Conservation (phyloP, 2,113 vertebrate species). For the Acrocephalus kingi region DNA sequence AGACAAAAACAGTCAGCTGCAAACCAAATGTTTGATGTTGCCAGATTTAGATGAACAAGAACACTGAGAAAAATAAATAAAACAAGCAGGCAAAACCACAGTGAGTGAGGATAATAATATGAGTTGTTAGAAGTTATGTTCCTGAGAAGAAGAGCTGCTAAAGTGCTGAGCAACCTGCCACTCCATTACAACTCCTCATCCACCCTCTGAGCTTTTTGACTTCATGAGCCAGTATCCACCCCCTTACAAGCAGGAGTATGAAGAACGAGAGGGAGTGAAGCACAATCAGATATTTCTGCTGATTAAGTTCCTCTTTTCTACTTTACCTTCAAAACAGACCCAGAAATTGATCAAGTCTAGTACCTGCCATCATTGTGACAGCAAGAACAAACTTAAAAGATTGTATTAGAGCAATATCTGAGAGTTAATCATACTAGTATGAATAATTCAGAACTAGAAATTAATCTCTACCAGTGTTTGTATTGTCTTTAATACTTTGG, state of each 20-base stretch:
- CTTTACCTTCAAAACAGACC: not conserved
- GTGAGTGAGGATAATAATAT: not conserved
- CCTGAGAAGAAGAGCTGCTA: not conserved
- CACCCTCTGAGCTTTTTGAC: not conserved
- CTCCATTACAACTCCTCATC: not conserved
- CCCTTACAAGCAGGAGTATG: not conserved
- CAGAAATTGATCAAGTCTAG: not conserved
- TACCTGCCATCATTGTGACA: not conserved
- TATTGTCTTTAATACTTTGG: not conserved
- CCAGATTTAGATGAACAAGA: not conserved
- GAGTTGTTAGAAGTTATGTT: not conserved
- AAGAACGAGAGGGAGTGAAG: not conserved
- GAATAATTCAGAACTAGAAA: not conserved
- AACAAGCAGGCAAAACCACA: not conserved
- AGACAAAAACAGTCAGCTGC: not conserved
- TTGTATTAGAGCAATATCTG: fast-evolving
- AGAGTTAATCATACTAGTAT: not conserved
- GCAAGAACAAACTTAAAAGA: not conserved
- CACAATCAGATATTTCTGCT: not conserved
- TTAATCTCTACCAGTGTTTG: not conserved
- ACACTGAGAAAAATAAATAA: not conserved
- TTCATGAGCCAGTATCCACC: not conserved
- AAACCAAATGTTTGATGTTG: not conserved
- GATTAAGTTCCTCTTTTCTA: not conserved
- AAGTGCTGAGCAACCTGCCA: not conserved